Conservation (phyloP, 2,797 vertebrate genomes). For the Muscicapa striata region DNA sequence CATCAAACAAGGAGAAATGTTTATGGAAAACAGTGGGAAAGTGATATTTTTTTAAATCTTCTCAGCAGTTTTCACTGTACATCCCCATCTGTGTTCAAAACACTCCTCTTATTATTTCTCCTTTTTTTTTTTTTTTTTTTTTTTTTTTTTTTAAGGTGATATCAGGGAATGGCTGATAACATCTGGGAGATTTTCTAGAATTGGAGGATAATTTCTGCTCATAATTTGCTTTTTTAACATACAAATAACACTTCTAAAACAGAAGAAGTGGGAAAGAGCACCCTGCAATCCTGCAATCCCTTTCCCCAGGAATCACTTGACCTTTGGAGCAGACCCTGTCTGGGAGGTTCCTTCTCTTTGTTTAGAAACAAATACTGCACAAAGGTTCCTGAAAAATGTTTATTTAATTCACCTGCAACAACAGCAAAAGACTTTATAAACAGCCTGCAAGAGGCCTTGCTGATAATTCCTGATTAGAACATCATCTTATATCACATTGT, state of each 20-base stretch:
- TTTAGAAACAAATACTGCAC: background rate
- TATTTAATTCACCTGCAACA: background rate
- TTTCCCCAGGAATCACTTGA: background rate
- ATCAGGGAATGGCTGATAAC: background rate
- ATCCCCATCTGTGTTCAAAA: background rate
- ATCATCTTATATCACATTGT: background rate
- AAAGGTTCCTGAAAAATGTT: background rate
- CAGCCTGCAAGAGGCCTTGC: background rate
- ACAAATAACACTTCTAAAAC: background rate
- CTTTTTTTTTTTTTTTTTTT: background rate
- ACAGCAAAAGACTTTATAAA: background rate
- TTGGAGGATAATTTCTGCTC: background rate
- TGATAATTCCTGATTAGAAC: background rate
- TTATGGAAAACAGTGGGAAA: background rate
- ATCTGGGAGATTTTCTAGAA: background rate
- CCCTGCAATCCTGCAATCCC: background rate
- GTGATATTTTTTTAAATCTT: background rate
- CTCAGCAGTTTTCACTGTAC: background rate
- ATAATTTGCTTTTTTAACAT: background rate
- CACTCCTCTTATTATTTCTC: background rate
- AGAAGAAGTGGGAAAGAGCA: background rate
- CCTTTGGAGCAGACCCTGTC: background rate
- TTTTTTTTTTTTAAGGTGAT: background rate
- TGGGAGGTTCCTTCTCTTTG: background rate
- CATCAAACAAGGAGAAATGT: background rate